A percentile compares a stretch with the other conserved stretches of the same genome.
Conservation (phyloP, 2,888 invertebrate genomes). For the Cephus rjabovi region DNA sequence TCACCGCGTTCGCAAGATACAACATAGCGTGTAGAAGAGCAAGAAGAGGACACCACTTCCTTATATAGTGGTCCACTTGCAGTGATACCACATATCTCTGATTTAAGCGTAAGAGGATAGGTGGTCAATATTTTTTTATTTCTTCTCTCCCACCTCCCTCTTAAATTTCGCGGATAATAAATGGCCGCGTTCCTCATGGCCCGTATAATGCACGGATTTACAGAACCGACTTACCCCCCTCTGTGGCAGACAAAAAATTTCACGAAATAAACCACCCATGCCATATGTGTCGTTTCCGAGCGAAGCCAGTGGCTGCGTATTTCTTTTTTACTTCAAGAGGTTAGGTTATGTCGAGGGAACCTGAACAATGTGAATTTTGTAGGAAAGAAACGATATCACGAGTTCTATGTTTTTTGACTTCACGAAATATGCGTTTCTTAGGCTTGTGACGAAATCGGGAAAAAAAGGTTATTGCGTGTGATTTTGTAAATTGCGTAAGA, state of each 20-base stretch:
- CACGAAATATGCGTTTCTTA: not conserved
- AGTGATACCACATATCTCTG: not conserved
- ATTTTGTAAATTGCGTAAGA: not conserved
- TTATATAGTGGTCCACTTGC: not conserved
- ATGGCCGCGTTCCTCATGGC: not conserved
- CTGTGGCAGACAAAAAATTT: not conserved
- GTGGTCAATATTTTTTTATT: not conserved
- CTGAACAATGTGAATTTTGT: not conserved
- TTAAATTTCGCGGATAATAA: not conserved
- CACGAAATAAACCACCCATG: not conserved
- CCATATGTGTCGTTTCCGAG: not conserved
- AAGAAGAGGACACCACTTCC: not conserved
- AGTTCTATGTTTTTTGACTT: not conserved
- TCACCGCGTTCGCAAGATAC: not conserved
- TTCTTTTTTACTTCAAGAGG: not conserved
- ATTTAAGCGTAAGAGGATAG: not conserved
- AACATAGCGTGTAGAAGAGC: not conserved
- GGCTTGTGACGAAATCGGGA: not conserved
- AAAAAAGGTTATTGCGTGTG: not conserved
- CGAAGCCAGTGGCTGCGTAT: not conserved
- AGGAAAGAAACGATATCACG: not conserved
- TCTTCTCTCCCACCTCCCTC: not conserved
- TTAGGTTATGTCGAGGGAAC: not conserved
- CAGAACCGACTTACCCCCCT: not conserved
- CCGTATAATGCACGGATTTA: not conserved